Conservation (phyloP, 2,113 vertebrate genomes). For the Callocephalon fimbriatum region DNA sequence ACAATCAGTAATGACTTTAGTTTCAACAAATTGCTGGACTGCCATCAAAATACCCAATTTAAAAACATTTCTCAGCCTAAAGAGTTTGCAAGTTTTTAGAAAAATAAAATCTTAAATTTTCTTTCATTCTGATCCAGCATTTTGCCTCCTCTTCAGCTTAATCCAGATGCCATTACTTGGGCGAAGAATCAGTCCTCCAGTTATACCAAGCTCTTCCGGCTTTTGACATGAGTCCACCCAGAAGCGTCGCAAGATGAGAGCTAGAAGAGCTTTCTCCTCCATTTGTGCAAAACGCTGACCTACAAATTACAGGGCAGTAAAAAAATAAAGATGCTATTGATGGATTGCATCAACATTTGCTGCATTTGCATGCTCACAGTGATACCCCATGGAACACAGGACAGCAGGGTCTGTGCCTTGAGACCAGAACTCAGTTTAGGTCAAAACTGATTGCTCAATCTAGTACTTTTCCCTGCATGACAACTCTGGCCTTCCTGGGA, state of each 20-base stretch:
- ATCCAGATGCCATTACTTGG: constrained; percentile 88
- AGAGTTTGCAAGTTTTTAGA: neutral
- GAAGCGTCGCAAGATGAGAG: constrained; percentile 84
- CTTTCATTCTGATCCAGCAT: neutral
- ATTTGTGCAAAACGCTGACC: constrained; percentile 93
- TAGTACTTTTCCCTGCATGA: neutral
- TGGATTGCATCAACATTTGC: neutral
- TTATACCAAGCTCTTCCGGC: constrained; percentile 81
- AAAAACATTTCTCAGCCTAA: neutral
- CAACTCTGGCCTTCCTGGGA: neutral
- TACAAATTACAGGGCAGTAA: constrained; percentile 51
- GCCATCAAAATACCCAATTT: neutral
- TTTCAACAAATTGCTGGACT: neutral
- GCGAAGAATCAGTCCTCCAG: constrained; percentile 89
- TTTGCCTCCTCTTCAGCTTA: constrained; percentile 81
- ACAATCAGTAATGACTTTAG: neutral
- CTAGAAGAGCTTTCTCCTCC: constrained; percentile 91
- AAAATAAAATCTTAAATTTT: neutral
- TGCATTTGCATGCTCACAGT: neutral
- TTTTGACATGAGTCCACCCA: constrained; percentile 85
- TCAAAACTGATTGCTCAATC: neutral
- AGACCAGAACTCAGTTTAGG: neutral
- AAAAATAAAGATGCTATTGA: neutral
- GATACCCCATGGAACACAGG: neutral
- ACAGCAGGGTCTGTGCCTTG: neutral